Evolutionary conservation across 2,888 invertebrate genomes (phyloP), one percentile per base, ranked within the genome.

Genomic region (Morinoia aosen): DNA sequence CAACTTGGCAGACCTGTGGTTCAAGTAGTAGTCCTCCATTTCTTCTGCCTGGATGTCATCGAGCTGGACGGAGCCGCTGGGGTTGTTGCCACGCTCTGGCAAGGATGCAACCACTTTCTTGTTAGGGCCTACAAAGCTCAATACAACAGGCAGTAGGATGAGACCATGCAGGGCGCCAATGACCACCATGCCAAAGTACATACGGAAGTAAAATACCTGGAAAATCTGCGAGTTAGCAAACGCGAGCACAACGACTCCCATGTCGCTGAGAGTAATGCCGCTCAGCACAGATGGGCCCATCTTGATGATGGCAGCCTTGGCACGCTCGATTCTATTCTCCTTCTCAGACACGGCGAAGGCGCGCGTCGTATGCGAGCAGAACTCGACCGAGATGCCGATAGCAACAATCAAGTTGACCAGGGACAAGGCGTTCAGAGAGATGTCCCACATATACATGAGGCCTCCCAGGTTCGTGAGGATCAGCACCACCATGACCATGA

Each of bases 171-270:
- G 98, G 16, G 99, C 99, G 95, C 99, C 99, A 97, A 99, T 98
- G 96, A 99, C 97, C 95, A 99, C 99, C 97, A 99, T 99, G 96
- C 99, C 99, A 97, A 99, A 98, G 97, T 99, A 99, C 99, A 99
- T 99, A 97, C 99, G 98, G 98, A 99, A 99, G 98, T 99, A 99
- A 76, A 96, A 96, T 61, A 98, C 97, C 97, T 98, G 98, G 98
- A 99, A 99, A 97, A 99, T 99, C 98, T 99, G 99, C 96, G 99
- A 99, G 97, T 99, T 99, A 56, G 99, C 99, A 97, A 99, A 99
- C 48, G 98, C 99, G 96, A 99, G 98, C 95, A 99, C 99, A 96
- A 99, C 98, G 97, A 99, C 99, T 91, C 99, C 99, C 97, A 99
- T 99, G 97, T 99, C 99, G 96, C 99, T 99, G 96, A 99, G 98